Percentiles rank a stretch among this genome's conserved stretches.
These are phyloP conservation scores for Ptyas mucosa DNA, from an alignment of 2,113 vertebrate genomes.

Conservation along the genomic window DNA sequence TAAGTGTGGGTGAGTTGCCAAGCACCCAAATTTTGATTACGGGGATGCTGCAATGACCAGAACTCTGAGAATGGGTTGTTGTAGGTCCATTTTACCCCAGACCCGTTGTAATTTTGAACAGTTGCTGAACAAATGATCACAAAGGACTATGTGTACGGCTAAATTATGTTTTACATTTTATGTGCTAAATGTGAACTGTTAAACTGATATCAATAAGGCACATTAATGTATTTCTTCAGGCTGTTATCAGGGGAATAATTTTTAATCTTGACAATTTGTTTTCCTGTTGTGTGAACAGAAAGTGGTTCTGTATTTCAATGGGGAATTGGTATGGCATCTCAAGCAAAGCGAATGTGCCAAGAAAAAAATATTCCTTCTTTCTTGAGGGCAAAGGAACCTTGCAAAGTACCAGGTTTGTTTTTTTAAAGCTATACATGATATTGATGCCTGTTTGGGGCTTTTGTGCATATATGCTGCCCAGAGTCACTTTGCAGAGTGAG, in stretches of 20 bases:
- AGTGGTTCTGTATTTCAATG: conserved; percentile 84
- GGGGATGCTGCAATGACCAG: too few relatives aligned
- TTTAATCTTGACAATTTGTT: conserved; percentile 24
- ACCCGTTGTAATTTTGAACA: too few relatives aligned
- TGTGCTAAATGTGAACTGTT: conserved; percentile 3
- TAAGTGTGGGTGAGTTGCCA: too few relatives aligned
- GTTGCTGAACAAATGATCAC: not conserved
- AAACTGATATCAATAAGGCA: not conserved
- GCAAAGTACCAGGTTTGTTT: conserved; percentile 77
- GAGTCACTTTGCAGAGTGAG: not conserved
- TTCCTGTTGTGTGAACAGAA: conserved; percentile 60
- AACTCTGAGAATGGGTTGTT: too few relatives aligned
- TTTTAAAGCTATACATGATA: not conserved
- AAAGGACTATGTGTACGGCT: not conserved
- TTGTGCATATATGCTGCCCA: not conserved
- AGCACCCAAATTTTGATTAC: too few relatives aligned
- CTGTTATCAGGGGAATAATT: not conserved
- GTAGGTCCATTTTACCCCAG: too few relatives aligned
- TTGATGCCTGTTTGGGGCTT: not conserved
- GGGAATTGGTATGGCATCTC: conserved; percentile 84
- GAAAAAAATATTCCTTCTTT: conserved; percentile 74
- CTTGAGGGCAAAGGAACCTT: conserved; percentile 78
- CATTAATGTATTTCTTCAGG: not conserved
- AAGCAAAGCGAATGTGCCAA: conserved; percentile 71
- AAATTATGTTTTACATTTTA: not conserved